Evolutionary conservation across 2,113 vertebrate genomes (phyloP), one percentile per base, ranked within the genome.

Genomic region (Chaetodon auriga): DNA sequence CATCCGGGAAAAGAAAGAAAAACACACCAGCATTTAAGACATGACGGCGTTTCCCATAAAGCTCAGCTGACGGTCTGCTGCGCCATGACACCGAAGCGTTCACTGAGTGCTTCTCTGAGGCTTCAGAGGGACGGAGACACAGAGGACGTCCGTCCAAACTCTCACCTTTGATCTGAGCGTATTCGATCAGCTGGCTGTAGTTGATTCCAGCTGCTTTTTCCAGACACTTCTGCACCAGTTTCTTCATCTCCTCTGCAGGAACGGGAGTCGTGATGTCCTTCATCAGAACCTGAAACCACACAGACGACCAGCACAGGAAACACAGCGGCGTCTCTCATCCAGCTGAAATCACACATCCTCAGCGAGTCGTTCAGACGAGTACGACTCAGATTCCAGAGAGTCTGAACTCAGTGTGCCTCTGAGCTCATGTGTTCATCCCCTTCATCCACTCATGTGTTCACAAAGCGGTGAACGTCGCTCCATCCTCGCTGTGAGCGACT

Each of bases 221-320:
- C 84, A 99, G 96, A 94, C 97, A 98, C 88, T 95, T 97, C 93
- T 97, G 96, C 89, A 99, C 95, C 89, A 98, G 95, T 87, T 96
- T 98, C 94, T 96, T 98, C 95, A 99, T 97, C 78, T 99, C 97
- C 90, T 99, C 98, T n/a, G 96, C 92, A 75, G 97, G 96, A 82
- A 99, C 96, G 1, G 97, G 96, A 30, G 97, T 98, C 80, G 97
- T 97, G 90, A 99, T 98, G 93, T 99, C 98, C 95, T 98, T 99
- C 98, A 99, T 99, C 91, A 99, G 95, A 86, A 98, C 97, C 98
- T 99, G 91, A 4, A 75, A 66, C 2, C 7, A 75, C 21, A 74
- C 18, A 19, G 36, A 18, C 12, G 38, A 41, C 38, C 6, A 30
- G 7, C 46, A 45, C 30, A 2, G 5, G 36, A 18, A 61, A 58